Evolutionary conservation across 2,888 invertebrate species (phyloP).

Genomic region (Drosophila paranaensis): DNA sequence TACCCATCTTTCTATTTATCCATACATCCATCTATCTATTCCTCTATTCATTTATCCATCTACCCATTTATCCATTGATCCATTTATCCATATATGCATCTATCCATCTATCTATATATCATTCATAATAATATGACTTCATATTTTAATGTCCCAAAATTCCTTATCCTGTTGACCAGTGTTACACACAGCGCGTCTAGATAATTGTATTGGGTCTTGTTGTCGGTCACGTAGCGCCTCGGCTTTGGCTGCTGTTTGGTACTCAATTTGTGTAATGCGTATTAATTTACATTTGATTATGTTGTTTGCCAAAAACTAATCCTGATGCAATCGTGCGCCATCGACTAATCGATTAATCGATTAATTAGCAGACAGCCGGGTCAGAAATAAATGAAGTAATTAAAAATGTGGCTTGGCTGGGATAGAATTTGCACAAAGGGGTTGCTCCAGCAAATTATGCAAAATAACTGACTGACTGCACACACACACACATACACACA

Average conservation of each 20-base stretch:
- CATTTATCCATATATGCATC: background rate
- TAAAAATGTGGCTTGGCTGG: conserved; percentile 21
- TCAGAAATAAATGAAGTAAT: conserved; percentile 35
- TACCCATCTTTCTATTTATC: background rate
- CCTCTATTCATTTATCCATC: background rate
- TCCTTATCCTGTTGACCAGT: conserved; percentile 9
- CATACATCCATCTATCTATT: background rate
- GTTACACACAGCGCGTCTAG: background rate
- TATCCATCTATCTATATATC: background rate
- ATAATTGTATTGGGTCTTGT: conserved; percentile 9
- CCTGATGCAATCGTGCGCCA: conserved; percentile 12
- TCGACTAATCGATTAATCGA: conserved; percentile 22
- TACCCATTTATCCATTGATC: background rate
- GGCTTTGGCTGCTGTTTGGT: conserved; percentile 29
- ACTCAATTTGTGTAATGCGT: conserved; percentile 39
- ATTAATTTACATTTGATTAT: conserved; percentile 65
- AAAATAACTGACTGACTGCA: conserved; percentile 51
- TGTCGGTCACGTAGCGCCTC: conserved; percentile 42
- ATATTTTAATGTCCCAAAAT: background rate
- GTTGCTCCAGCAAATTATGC: conserved; percentile 25
- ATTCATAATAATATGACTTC: background rate
- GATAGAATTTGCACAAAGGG: conserved; percentile 4
- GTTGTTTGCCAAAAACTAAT: conserved; percentile 34
- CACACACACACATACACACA: background rate
- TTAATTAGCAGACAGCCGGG: conserved; percentile 34